Base-by-base conservation (phyloP, 2,797 vertebrate species). In the Myotis vivesi region DNA sequence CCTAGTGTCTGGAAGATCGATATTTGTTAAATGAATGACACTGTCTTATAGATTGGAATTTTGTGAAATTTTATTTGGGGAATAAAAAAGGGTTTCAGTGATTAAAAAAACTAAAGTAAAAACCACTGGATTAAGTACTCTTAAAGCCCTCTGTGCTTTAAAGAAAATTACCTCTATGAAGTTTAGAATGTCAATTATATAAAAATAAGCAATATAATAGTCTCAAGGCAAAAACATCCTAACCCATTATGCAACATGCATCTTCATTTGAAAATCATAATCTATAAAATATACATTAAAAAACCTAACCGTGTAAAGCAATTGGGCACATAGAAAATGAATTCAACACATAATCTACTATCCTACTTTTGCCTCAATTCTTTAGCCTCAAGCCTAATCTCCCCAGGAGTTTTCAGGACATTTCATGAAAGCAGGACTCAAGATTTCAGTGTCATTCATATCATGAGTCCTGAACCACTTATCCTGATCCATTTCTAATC, bases 211-310 rank as follows among this genome's bases (percentile, higher is more conserved):
- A 92, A 23, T 66, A 59, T 28, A 46, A 81, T 41, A 86, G 23
- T 51, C 84, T 55, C 1, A 16, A 89, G 59, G 68, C 68, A 88
- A 86, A 92, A 84, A 93, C 38, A 51, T 46, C 16, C 13, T 90
- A 71, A 53, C 53, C 57, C 15, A 64, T 75, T 82, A 57, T 53
- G 25, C 19, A 80, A 79, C n/a, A 92, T 33, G 46, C 2, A 33
- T 85, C 82, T 88, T 75, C 55, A 91, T 76, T 80, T 94, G 46
- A 91, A 91, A 93, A 64, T 88, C 46, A 59, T 46, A 89, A 55
- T 86, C 17, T 72, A 89, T 38, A 92, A 94, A 92, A 88, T 23
- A 82, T 46, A 19, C 64, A 91, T 87, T 49, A 87, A 77, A 90
- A 93, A 79, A 5, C 8, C 12, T 90, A 76, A 57, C 20, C 84